A percentile compares a stretch with the other conserved stretches of the same genome.
Conservation (phyloP, 2,888 invertebrate species). For the Azorinus chamasolen region DNA sequence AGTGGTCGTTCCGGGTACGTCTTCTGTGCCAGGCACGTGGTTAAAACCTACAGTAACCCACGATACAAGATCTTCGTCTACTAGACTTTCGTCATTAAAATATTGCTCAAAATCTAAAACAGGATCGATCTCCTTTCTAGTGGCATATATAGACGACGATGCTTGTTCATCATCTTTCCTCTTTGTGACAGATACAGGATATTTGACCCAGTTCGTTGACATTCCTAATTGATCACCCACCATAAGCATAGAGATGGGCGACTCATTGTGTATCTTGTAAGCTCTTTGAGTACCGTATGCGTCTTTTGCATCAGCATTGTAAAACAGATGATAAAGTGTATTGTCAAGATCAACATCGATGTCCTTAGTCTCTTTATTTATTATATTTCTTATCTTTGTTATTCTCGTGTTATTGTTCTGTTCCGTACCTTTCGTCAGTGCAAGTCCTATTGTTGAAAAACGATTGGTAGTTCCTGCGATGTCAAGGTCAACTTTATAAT, state of each 20-base stretch:
- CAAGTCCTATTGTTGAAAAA: slow-evolving; percentile 60
- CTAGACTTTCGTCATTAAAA: slow-evolving; percentile 71
- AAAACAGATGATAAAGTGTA: slow-evolving; percentile 22
- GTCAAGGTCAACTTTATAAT: slow-evolving; percentile 78
- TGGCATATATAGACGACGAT: slow-evolving; percentile 73
- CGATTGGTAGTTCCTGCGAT: slow-evolving; percentile 70
- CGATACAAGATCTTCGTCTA: slow-evolving; percentile 79
- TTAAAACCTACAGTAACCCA: slow-evolving; percentile 82
- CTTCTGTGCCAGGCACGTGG: slow-evolving; percentile 81
- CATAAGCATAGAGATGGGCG: slow-evolving; percentile 64
- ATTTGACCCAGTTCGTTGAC: slow-evolving; percentile 71
- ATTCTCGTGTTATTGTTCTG: neutral
- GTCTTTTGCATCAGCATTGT: slow-evolving; percentile 19
- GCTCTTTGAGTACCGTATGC: slow-evolving; percentile 50
- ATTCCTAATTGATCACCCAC: slow-evolving; percentile 33
- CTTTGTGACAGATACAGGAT: slow-evolving; percentile 74
- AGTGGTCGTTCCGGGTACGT: slow-evolving; percentile 80
- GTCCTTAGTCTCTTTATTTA: neutral
- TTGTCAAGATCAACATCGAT: neutral
- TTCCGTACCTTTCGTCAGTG: neutral
- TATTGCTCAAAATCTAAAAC: slow-evolving; percentile 72
- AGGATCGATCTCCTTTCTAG: slow-evolving; percentile 72
- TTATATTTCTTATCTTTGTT: neutral
- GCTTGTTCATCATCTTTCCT: slow-evolving; percentile 70
- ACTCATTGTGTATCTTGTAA: slow-evolving; percentile 66